Evolutionary conservation across 2,113 vertebrate species (phyloP), one percentile per base, ranked within the genome.

Genomic region (Python bivittatus): DNA sequence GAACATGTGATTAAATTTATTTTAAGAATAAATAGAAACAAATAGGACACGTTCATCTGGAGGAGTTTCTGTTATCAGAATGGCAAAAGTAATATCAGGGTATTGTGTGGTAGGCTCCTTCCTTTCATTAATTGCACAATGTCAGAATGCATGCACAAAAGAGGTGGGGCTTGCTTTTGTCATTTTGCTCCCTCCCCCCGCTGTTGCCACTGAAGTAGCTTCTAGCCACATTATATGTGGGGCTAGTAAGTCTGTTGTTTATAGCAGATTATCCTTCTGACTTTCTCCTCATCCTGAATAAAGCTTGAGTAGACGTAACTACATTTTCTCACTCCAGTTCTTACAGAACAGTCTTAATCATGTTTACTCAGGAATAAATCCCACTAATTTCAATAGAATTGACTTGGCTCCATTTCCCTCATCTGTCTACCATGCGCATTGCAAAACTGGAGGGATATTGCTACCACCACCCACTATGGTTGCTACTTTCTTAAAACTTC

Each of bases 191-290:
- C n/a, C 5, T 0, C 0, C 15, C 1, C 29, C n/a, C 29, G n/a
- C n/a, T 12, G 15, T 68, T 68, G 64, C 13, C 64, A 68, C 5
- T 13, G 5, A 68, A 68, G 6, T 33, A 68, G 64, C n/a, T 68
- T 68, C 29, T 33, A 68, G 29, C 5, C 33, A 68, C 64, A 68
- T 68, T 68, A 68, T 68, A 5, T 17, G 15, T 15, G 13, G 29
- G 17, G 12, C 12, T 68, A 68, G 4, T n/a, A 68, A 68, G 4
- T 68, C 64, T 68, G 29, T 68, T 38, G 42, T 89, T 0, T 0
- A 6, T 20, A 22, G 20, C 0, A 1, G 13, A 6, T 2, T 6
- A 29, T 53, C 52, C n/a, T 9, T 4, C 33, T 12, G 0, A 0
- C 1, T 0, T 84, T 52, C 11, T 23, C n/a, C 48, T 89, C 48